Conservation (phyloP, 2,797 vertebrate genomes). For the Ispidina lecontei region DNA sequence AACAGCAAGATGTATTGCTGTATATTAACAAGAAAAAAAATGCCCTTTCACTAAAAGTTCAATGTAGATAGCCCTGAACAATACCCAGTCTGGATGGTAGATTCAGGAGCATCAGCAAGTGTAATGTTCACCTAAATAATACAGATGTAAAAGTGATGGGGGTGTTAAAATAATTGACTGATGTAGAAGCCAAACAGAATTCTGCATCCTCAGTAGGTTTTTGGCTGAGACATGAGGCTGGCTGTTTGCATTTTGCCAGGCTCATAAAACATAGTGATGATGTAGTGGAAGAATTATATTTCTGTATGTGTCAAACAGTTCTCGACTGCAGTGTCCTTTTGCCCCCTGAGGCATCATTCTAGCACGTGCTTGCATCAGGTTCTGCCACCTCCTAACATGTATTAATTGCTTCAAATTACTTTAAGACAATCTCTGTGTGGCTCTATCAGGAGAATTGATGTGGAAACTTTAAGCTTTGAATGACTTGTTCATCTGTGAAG, state of each 20-base stretch:
- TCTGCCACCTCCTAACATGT: neutral
- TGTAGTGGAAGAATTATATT: neutral
- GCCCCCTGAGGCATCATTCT: neutral
- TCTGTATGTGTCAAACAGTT: neutral
- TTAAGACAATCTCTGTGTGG: accelerated
- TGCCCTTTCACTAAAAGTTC: neutral
- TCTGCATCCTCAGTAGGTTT: neutral
- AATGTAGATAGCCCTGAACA: neutral
- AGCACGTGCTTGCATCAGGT: accelerated
- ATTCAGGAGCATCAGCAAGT: neutral
- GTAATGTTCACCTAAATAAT: neutral
- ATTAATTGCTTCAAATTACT: neutral
- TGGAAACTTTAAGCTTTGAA: neutral
- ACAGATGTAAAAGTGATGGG: neutral
- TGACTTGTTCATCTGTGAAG: neutral
- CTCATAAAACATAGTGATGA: neutral
- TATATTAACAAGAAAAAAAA: neutral
- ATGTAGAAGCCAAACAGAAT: neutral
- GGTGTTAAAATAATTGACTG: neutral
- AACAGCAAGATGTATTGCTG: neutral
- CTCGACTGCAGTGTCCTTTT: neutral
- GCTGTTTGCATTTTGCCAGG: neutral
- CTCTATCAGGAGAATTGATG: accelerated
- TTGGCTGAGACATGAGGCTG: neutral
- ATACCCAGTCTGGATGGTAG: neutral